phyloP scores from a whole-genome alignment of 2,113 vertebrate genomes.

The Ameiurus melas region DNA sequence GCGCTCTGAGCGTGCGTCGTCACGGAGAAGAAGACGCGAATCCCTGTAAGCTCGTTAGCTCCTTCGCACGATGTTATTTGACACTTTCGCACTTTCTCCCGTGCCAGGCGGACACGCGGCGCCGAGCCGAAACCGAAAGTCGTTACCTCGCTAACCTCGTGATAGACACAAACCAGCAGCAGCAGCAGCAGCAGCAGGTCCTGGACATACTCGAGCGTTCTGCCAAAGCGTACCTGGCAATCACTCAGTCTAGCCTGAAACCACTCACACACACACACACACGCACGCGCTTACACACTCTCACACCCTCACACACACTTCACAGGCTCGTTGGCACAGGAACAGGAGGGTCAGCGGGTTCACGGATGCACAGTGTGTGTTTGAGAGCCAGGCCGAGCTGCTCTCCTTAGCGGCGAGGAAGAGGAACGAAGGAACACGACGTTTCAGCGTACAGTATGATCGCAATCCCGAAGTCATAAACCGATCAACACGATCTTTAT shows the following conservation, averaged over 20 bases:
- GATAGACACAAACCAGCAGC: background rate
- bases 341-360: constrained; percentile 10
- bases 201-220: background rate
- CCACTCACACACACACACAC: background rate
- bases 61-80: background rate
- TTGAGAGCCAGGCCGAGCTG: background rate
- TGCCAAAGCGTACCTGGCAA: background rate
- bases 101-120: background rate
- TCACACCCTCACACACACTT: background rate
- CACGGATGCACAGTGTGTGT: background rate
- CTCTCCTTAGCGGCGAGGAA: background rate
- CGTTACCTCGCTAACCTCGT: background rate
- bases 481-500: background rate
- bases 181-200: background rate
- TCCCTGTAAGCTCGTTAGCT: background rate
- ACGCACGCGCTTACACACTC: background rate
- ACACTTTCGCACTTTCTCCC: background rate
- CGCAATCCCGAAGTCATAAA: background rate
- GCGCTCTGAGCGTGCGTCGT: background rate
- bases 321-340: background rate
- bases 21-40: background rate
- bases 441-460: background rate
- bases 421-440: background rate
- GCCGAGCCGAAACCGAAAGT: background rate
- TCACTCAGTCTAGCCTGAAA: background rate